Evolutionary conservation across 2,113 vertebrate species (phyloP).

Genomic region (Muntiacus muntjak): DNA sequence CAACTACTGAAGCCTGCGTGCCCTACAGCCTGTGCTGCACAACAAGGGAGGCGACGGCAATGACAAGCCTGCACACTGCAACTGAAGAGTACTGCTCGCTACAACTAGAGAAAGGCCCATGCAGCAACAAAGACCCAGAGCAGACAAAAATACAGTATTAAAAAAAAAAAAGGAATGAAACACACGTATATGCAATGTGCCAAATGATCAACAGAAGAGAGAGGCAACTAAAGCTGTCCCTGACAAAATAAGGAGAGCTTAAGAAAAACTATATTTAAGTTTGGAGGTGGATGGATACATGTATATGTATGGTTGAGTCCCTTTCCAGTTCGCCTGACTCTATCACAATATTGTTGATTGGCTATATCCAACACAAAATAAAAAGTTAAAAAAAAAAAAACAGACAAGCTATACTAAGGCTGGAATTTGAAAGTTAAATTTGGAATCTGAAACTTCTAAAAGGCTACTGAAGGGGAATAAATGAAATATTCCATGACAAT

Average conservation of each 20-base stretch:
- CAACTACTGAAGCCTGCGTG: not conserved
- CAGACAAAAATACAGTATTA: not conserved
- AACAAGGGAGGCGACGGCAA: not conserved
- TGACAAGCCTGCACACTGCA: not conserved
- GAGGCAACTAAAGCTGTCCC: not conserved
- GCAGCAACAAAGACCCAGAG: not conserved
- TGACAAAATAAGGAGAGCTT: not conserved
- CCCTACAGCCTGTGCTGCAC: not conserved
- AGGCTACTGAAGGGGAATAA: not conserved
- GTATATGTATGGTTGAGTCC: not conserved
- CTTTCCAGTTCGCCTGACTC: not conserved
- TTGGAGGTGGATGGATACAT: not conserved
- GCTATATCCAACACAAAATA: not conserved
- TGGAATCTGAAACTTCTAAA: not conserved
- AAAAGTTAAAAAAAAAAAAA: not conserved
- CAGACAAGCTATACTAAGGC: not conserved
- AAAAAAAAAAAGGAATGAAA: not conserved
- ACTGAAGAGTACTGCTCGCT: not conserved
- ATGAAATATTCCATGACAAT: not conserved
- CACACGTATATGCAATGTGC: not conserved
- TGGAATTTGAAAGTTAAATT: not conserved
- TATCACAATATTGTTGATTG: not conserved
- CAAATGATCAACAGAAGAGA: not conserved
- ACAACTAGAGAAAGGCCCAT: not conserved
- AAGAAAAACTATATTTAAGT: not conserved